A percentile compares a stretch with the other conserved stretches of the same genome.
Conservation (phyloP, 2,888 invertebrate species). For the Cheilosia grossa region DNA sequence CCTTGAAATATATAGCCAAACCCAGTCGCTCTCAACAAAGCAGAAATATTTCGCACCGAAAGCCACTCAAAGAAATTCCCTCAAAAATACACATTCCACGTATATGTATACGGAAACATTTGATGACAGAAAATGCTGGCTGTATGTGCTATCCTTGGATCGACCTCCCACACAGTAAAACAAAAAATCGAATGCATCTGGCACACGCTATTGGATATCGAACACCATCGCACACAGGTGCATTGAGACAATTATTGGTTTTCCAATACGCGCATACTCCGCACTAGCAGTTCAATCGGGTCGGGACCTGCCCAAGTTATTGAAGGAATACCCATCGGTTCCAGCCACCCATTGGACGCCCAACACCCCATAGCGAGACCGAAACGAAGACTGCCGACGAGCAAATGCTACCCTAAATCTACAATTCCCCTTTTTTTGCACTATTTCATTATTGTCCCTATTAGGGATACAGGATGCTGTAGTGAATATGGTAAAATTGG, state of each 20-base stretch:
- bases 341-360: not conserved
- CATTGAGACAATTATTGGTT: slow-evolving; percentile 70
- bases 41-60: no score
- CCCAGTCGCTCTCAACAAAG: no score
- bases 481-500: slow-evolving; percentile 68
- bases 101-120: no score
- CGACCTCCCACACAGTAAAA: not conserved
- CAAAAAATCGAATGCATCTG: slow-evolving; percentile 54
- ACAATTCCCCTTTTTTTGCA: slow-evolving; percentile 53
- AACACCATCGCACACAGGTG: slow-evolving; percentile 57
- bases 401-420: slow-evolving; percentile 41
- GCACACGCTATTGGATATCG: slow-evolving; percentile 66
- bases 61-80: no score
- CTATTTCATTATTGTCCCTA: slow-evolving; percentile 74
- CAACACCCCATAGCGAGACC: not conserved
- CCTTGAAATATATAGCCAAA: no score
- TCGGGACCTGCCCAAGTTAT: slow-evolving; percentile 55
- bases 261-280: slow-evolving; percentile 69
- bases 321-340: slow-evolving; percentile 20
- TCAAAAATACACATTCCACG: not conserved
- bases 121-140: not conserved
- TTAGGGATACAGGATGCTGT: slow-evolving; percentile 54
- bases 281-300: slow-evolving; percentile 50
- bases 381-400: slow-evolving; percentile 23
- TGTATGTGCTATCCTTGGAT: not conserved